Evolutionary conservation across 2,888 invertebrate species (phyloP).

Genomic region (Elgonia sp.): DNA sequence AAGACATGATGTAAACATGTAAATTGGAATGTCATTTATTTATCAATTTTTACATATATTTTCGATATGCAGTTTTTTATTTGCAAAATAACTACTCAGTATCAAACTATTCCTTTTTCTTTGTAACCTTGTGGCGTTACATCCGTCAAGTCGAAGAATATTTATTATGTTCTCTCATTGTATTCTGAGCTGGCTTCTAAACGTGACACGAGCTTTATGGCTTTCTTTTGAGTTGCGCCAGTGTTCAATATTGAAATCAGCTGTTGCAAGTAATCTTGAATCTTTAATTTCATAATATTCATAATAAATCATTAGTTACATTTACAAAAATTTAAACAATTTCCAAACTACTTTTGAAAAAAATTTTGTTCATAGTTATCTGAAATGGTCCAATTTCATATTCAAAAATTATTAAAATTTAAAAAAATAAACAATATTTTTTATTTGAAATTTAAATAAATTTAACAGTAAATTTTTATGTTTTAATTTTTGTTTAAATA

Average conservation of each 20-base stretch:
- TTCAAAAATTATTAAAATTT: no score
- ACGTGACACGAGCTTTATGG: conserved; percentile 54
- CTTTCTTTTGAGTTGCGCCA: conserved; percentile 49
- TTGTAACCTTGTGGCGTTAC: conserved; percentile 51
- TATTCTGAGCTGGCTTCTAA: conserved; percentile 43
- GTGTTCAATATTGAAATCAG: background rate
- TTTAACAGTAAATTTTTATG: no score
- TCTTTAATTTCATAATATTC: background rate
- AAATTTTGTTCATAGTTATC: no score
- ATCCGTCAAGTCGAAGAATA: conserved; percentile 66
- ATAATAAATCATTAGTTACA: background rate
- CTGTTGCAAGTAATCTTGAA: background rate
- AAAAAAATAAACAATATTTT: no score
- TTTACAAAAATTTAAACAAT: no score
- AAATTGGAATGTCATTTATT: conserved; percentile 24
- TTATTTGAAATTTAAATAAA: no score
- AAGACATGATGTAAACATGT: background rate
- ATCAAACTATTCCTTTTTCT: conserved; percentile 61
- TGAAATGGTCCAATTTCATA: no score
- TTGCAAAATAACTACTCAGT: conserved; percentile 20
- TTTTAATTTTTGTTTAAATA: no score
- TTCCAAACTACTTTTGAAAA: no score
- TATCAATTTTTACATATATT: conserved; percentile 34
- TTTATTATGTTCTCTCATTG: conserved; percentile 67
- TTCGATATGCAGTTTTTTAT: conserved; percentile 18